Base-by-base conservation (phyloP, 2,797 vertebrate genomes). In the Enteromius anoplus region DNA sequence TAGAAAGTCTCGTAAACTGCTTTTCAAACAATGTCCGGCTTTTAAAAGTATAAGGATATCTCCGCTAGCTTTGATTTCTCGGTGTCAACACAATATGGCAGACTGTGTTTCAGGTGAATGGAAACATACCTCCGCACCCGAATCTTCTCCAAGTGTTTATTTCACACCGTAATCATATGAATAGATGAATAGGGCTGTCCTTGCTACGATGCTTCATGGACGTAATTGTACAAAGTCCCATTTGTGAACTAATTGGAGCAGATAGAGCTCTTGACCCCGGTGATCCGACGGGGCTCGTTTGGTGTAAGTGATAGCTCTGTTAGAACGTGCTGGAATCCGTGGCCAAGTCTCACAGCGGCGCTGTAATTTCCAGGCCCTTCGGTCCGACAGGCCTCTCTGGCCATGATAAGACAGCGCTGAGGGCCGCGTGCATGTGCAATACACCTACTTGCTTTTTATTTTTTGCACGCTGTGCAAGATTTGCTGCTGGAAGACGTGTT, bases 231-330 rank as follows among this genome's bases (percentile, higher is more conserved):
- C 78, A 60, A 84, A 90, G 81, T 77, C 34, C 75, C 85, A 80
- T 86, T 90, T 85, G 64, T 82, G 84, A 90, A 92, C 82, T 88
- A 85, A 89, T 91, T 91, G 83, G 83, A 62, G 83, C 83, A 53
- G 58, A 64, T 78, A 87, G 69, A 85, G 78, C 82, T 89, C 81
- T 87, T 84, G 87, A 91, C 87, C 86, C 83, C 37, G 34, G 84
- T 83, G 84, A 86, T 85, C 75, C 71, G 83, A 65, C 6, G 84
- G 82, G 81, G 82, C 77, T 85, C 40, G 60, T 75, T 82, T 83
- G 66, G 66, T 76, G 62, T 75, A 82, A 82, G 70, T 58, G 64
- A 82, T 85, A 62, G 47, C 51, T 75, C 80, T 60, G 49, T 69
- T 77, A 62, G 19, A 70, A 26, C 11, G 4, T 9, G 51, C n/a